Conservation (phyloP, 2,888 invertebrate species). For the Cantharis lateralis region DNA sequence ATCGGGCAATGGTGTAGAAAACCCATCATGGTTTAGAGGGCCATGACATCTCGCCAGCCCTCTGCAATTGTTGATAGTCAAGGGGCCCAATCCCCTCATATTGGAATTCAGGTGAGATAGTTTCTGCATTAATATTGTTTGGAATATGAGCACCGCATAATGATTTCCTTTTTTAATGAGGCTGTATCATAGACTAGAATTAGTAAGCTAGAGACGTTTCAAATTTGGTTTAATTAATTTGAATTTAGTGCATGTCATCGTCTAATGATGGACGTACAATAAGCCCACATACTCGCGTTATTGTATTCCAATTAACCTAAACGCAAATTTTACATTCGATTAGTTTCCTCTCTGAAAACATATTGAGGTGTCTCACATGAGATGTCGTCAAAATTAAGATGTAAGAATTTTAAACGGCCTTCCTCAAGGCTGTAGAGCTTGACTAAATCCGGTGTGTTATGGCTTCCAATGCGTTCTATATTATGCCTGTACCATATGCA, state of each 20-base stretch:
- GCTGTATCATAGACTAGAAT: not conserved
- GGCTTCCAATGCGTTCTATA: not conserved
- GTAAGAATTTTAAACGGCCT: not conserved
- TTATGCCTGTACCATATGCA: not conserved
- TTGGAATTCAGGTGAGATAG: conserved; percentile 38
- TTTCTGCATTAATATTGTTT: not conserved
- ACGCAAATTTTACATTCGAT: not conserved
- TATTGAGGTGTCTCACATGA: not conserved
- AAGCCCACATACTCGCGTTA: not conserved
- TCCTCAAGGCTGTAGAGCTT: not conserved
- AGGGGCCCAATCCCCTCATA: conserved; percentile 43
- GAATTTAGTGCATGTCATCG: not conserved
- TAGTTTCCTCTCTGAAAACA: not conserved
- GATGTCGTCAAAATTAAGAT: not conserved
- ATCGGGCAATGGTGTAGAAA: conserved; percentile 33
- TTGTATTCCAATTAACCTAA: not conserved
- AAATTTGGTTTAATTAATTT: not conserved
- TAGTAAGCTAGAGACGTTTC: not conserved
- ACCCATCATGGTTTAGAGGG: conserved; percentile 53
- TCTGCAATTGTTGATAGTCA: conserved; percentile 44
- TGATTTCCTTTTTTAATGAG: not conserved
- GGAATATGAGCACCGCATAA: not conserved
- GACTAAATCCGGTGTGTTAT: not conserved
- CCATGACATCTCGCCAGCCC: conserved; percentile 55
- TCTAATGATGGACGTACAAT: not conserved